A percentile compares a stretch with the other conserved stretches of the same genome.
phyloP scores from a whole-genome alignment of 2,888 invertebrate species.

The Xanthorhoe spadicearia region DNA sequence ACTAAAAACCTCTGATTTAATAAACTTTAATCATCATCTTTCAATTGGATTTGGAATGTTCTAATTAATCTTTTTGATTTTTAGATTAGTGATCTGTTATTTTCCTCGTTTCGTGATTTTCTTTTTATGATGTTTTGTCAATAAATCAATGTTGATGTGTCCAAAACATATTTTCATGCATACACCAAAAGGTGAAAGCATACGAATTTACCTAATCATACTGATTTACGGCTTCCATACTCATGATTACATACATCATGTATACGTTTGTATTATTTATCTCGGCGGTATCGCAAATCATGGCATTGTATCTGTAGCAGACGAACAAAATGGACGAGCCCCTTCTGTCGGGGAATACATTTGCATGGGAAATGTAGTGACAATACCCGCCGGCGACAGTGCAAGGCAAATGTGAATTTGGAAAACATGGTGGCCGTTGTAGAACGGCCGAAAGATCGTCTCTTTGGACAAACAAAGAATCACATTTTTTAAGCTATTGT shows the following conservation, averaged over 20 bases:
- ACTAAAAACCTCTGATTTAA: too few species aligned
- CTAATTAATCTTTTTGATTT: too few species aligned
- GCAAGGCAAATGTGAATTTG: constrained; percentile 17
- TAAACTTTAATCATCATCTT: too few species aligned
- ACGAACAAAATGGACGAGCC: constrained; percentile 28
- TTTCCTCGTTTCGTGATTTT: too few species aligned
- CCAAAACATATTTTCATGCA: too few species aligned
- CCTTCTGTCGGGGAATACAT: constrained; percentile 50
- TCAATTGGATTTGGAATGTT: too few species aligned
- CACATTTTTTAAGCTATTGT: too few species aligned
- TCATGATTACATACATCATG: neutral
- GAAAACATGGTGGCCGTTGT: neutral
- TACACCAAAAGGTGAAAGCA: too few species aligned
- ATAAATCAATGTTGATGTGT: too few species aligned
- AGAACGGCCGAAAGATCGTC: neutral
- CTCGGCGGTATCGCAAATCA: constrained; percentile 17
- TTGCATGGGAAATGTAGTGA: constrained; percentile 48
- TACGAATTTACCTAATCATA: neutral
- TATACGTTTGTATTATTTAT: constrained; percentile 6
- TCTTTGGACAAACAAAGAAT: neutral
- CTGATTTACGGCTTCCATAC: neutral
- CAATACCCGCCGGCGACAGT: constrained; percentile 20
- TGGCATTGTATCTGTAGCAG: neutral
- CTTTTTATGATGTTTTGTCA: too few species aligned
- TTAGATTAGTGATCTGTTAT: too few species aligned